Evolutionary conservation across 2,113 vertebrate genomes (phyloP).

Genomic region (Cyanoliseus patagonus): DNA sequence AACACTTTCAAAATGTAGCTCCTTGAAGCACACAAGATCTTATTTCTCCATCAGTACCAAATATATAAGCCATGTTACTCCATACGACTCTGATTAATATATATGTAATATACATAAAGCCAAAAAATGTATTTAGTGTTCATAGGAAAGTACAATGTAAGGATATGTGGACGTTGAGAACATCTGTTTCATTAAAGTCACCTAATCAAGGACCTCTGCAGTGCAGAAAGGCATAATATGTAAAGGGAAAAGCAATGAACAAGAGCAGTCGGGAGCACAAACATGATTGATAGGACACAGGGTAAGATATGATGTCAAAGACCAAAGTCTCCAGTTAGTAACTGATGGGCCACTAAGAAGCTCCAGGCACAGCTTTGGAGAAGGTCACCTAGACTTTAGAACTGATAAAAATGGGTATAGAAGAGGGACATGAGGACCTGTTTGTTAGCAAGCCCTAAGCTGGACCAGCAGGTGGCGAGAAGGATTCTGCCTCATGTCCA

Average conservation of each 20-base stretch:
- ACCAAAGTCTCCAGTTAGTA: neutral
- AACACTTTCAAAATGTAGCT: neutral
- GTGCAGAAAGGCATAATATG: neutral
- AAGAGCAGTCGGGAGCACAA: rapidly evolving
- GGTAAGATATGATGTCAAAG: neutral
- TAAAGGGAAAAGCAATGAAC: neutral
- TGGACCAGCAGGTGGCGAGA: neutral
- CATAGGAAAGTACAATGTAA: neutral
- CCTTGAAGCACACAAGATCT: neutral
- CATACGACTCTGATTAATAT: neutral
- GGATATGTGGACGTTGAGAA: neutral
- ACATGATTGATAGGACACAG: neutral
- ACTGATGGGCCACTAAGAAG: neutral
- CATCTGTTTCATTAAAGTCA: neutral
- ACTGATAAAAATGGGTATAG: neutral
- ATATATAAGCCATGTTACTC: neutral
- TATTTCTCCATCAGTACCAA: neutral
- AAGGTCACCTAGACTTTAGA: neutral
- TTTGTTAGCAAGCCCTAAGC: neutral
- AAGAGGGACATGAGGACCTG: neutral
- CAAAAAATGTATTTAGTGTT: neutral
- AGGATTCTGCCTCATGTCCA: neutral
- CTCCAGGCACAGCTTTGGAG: neutral
- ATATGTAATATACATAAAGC: neutral
- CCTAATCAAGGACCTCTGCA: neutral